A percentile compares a stretch with the other conserved stretches of the same genome.
Conservation (phyloP, 2,888 invertebrate species). For the Epinotia demarniana region DNA sequence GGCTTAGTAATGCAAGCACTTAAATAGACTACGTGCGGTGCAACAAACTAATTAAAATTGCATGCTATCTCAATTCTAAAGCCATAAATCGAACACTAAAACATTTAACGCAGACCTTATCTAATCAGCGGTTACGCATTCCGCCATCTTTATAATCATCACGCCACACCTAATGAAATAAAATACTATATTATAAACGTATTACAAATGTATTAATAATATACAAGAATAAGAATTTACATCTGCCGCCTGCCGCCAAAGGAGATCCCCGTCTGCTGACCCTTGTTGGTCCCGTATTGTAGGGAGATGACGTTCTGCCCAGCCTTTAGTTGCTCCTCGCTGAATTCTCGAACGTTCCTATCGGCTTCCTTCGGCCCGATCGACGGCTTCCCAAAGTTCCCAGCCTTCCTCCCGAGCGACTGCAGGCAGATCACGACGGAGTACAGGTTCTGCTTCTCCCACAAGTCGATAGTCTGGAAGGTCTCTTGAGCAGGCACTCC, state of each 20-base stretch:
- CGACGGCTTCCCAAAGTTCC: slow-evolving; percentile 92
- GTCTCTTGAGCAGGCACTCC: slow-evolving; percentile 97
- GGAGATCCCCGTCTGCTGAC: slow-evolving; percentile 97
- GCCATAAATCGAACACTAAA: slow-evolving; percentile 45
- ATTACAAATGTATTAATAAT: slow-evolving; percentile 54
- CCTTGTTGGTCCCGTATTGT: slow-evolving; percentile 99
- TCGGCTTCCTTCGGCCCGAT: slow-evolving; percentile 98
- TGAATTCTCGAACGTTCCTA: slow-evolving; percentile 96
- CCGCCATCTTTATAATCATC: slow-evolving; percentile 48
- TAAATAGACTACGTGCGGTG: slow-evolving; percentile 6
- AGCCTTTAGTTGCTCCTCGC: slow-evolving; percentile 96
- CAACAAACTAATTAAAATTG: slow-evolving; percentile 14
- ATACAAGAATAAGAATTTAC: slow-evolving; percentile 80
- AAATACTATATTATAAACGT: slow-evolving; percentile 65
- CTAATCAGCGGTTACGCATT: slow-evolving; percentile 58
- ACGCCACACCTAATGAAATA: slow-evolving; percentile 61
- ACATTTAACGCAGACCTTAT: slow-evolving; percentile 53
- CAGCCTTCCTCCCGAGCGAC: slow-evolving; percentile 96
- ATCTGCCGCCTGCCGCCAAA: slow-evolving; percentile 98
- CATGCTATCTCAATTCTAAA: slow-evolving; percentile 22
- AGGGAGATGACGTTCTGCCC: slow-evolving; percentile 96
- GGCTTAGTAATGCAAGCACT: slow-evolving; percentile 10
- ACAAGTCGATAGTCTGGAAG: slow-evolving; percentile 99
- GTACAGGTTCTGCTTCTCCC: slow-evolving; percentile 98
- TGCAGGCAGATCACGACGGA: slow-evolving; percentile 98